Evolutionary conservation across 2,113 vertebrate genomes (phyloP), one percentile per base, ranked within the genome.

Genomic region (Mormyrus iriodes): DNA sequence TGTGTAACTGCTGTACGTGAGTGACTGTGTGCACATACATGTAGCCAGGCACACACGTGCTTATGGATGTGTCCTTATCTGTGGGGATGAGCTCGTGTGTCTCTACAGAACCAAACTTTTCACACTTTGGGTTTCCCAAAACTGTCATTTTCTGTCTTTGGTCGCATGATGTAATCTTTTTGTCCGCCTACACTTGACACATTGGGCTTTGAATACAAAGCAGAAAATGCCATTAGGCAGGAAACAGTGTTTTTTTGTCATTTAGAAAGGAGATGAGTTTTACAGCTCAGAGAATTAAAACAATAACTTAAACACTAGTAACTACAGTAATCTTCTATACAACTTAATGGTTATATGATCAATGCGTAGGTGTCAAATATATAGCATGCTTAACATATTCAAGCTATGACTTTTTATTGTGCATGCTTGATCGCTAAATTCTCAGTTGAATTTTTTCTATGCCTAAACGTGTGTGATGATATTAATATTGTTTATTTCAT

Each of bases 161-260:
- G 48, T 48, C 21, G 21, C 53, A 88, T n/a, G 61, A 86, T 86
- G 49, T 87, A 90, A 89, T 90, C 88, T 82, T 61, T 79, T 79
- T 61, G 76, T 85, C 58, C 48, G 6, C 90, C 90, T 85, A 53
- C 90, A 46, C 87, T 46, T 31, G 21, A 85, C 82, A 85, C 46
- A 21, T 1, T 76, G 35, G 73, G 58, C n/a, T 86, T 76, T 76
- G 88, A 89, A 89, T 89, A 84, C 53, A 89, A 89, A 89, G 15
- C 35, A 85, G 76, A 79, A 13, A 58, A 39, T 19, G 24, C 35
- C 51, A 58, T 52, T 89, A 82, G 21, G 21, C 21, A 24, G 39
- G 6, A 6, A 55, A 17, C 10, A 49, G 31, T 53, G 3, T 88
- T 8, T 88, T 35, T 48, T 42, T 24, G 12, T 88, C n/a, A 31